Percentiles rank a stretch among this genome's conserved stretches.
These are phyloP conservation scores for Silurus meridionalis DNA, from an alignment of 2,113 vertebrate species.

Conservation along the genomic window DNA sequence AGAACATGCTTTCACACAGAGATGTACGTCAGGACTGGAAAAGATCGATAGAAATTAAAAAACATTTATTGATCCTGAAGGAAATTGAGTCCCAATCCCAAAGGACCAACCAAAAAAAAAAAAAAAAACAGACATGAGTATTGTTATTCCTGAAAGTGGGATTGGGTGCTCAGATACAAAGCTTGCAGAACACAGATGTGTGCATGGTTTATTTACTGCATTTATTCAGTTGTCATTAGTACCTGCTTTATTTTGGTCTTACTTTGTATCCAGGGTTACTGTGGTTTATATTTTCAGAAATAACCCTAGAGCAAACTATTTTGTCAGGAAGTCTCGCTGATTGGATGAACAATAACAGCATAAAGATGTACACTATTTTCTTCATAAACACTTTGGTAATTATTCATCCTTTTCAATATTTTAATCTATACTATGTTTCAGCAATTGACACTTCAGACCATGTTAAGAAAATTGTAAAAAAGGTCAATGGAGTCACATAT, in stretches of 20 bases:
- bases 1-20: neutral
- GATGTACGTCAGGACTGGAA: neutral
- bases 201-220: neutral
- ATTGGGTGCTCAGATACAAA: neutral
- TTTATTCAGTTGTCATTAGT: neutral
- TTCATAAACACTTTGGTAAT: neutral
- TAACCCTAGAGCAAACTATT: neutral
- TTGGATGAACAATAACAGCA: neutral
- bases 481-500: neutral
- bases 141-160: neutral
- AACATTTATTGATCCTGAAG: conserved; percentile 9
- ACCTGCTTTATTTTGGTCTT: neutral
- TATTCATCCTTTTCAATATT: neutral
- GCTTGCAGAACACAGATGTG: neutral
- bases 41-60: neutral
- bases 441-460: neutral
- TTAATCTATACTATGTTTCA: neutral
- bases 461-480: neutral
- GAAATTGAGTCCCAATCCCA: neutral
- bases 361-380: neutral
- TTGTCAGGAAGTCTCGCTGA: neutral
- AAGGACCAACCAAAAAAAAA: neutral
- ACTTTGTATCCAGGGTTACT: neutral
- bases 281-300: neutral
- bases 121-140: neutral